Percentiles rank a stretch among this genome's conserved stretches.
Conservation (phyloP, 2,113 vertebrate genomes). For the Dendropsophus ebraccatus region DNA sequence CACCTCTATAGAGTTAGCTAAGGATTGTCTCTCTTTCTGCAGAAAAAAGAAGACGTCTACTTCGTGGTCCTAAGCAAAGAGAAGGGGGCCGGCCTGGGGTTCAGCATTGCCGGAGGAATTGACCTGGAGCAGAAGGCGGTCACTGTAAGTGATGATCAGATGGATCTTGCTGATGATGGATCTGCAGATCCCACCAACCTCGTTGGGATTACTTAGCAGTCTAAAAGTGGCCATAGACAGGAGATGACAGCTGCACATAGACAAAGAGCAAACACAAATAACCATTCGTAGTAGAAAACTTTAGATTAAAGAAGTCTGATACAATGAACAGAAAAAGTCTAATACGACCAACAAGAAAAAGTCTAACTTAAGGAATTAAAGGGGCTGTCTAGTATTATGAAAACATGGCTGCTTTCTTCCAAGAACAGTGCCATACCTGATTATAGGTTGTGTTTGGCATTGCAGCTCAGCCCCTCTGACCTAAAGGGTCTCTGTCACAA, state of each 20-base stretch:
- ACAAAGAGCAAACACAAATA: background rate
- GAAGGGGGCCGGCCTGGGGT: conserved; percentile 89
- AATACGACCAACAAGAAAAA: no score
- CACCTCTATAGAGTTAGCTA: no score
- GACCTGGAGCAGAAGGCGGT: conserved; percentile 86
- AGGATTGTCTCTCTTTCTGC: conserved; percentile 50
- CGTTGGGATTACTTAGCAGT: background rate
- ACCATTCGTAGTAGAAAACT: no score
- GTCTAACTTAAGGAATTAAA: no score
- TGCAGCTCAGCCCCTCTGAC: no score
- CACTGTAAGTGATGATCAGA: conserved; percentile 78
- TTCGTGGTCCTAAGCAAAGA: conserved; percentile 89
- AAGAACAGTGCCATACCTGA: no score
- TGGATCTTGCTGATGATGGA: conserved; percentile 27
- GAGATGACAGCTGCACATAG: background rate
- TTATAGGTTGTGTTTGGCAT: no score
- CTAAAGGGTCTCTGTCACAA: no score
- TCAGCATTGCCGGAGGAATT: conserved; percentile 89
- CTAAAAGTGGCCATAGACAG: background rate
- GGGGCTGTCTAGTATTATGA: no score
- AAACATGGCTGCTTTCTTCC: no score
- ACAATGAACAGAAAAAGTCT: no score
- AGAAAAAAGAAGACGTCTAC: conserved; percentile 80
- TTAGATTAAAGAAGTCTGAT: no score
- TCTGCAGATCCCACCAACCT: background rate